Percentiles rank a stretch among this genome's conserved stretches.
Evolutionary conservation across 2,888 invertebrate species (phyloP).

Genomic region (Cloeon dipterum): DNA sequence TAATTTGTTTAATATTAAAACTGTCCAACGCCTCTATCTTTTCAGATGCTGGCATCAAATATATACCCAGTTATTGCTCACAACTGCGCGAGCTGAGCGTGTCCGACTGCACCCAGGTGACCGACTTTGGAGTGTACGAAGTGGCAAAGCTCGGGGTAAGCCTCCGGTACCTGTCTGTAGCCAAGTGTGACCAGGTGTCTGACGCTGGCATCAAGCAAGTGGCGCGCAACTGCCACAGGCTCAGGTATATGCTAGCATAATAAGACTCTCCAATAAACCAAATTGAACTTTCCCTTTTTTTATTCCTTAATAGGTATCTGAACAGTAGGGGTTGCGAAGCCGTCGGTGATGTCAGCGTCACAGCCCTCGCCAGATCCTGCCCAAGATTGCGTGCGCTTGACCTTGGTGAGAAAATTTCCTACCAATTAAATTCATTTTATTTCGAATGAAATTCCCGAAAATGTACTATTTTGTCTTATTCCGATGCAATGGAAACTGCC

Average conservation of each 20-base stretch:
- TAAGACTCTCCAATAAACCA: too few relatives aligned
- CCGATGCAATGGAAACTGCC: too few relatives aligned
- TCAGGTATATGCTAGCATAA: too few relatives aligned
- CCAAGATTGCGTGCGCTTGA: constrained; percentile 68
- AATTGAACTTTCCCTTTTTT: too few relatives aligned
- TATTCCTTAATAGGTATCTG: too few relatives aligned
- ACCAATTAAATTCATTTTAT: too few relatives aligned
- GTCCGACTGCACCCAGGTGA: constrained; percentile 71
- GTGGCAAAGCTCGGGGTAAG: constrained; percentile 67
- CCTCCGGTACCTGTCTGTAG: constrained; percentile 77
- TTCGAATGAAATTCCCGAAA: too few relatives aligned
- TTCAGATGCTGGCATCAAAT: constrained; percentile 72
- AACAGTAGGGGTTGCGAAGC: constrained; percentile 86
- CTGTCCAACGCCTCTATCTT: too few relatives aligned
- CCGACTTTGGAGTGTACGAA: constrained; percentile 79
- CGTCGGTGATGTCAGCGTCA: constrained; percentile 78
- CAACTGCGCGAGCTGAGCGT: constrained; percentile 68
- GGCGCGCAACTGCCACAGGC: constrained; percentile 66
- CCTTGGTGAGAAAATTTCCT: constrained; percentile 47
- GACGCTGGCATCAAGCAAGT: constrained; percentile 34
- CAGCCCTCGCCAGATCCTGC: constrained; percentile 64
- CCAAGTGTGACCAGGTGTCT: constrained; percentile 71
- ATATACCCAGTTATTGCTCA: constrained; percentile 70
- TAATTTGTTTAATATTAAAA: too few relatives aligned
- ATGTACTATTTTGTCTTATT: too few relatives aligned